These are phyloP conservation scores for Turritopsis rubra DNA, from an alignment of 30 jellyfish, hydroid and myxozoan genomes.

Conservation along the genomic window DNA sequence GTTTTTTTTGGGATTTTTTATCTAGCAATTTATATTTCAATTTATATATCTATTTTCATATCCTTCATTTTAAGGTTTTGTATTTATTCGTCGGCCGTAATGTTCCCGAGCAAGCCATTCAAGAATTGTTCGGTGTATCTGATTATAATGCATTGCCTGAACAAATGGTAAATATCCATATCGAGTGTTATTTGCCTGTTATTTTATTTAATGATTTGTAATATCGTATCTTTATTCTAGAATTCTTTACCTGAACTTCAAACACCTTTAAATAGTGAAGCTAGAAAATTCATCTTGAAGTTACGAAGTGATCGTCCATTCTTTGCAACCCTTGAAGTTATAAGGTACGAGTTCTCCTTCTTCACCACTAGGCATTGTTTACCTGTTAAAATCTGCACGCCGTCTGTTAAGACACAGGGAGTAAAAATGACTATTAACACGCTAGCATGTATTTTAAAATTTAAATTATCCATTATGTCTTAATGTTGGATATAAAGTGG, in stretches of 20 bases:
- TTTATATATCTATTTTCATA: background rate
- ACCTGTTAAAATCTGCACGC: too few relatives aligned
- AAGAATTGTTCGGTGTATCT: constrained; percentile 50
- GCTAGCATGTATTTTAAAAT: too few relatives aligned
- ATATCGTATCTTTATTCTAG: constrained; percentile 24
- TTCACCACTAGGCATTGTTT: background rate
- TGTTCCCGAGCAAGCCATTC: constrained; percentile 46
- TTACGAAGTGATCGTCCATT: constrained; percentile 48
- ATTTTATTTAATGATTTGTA: background rate
- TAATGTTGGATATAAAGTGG: too few relatives aligned
- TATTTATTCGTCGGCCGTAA: constrained; percentile 69
- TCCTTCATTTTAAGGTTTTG: constrained; percentile 36
- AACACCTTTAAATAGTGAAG: constrained; percentile 46
- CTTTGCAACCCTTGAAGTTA: constrained; percentile 44
- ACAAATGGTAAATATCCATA: constrained; percentile 60
- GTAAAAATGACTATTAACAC: too few relatives aligned
- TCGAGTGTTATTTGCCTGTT: background rate
- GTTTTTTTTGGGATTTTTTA: background rate
- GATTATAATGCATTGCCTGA: constrained; percentile 63
- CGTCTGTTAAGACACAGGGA: too few relatives aligned
- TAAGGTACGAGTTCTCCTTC: constrained; percentile 51
- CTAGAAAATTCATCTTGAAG: constrained; percentile 48
- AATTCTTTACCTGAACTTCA: constrained; percentile 60
- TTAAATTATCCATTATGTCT: too few relatives aligned
- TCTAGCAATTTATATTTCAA: background rate